These are phyloP conservation scores for Greenwoodochromis staneri DNA, from an alignment of 2,113 vertebrate species.

Conservation along the genomic window DNA sequence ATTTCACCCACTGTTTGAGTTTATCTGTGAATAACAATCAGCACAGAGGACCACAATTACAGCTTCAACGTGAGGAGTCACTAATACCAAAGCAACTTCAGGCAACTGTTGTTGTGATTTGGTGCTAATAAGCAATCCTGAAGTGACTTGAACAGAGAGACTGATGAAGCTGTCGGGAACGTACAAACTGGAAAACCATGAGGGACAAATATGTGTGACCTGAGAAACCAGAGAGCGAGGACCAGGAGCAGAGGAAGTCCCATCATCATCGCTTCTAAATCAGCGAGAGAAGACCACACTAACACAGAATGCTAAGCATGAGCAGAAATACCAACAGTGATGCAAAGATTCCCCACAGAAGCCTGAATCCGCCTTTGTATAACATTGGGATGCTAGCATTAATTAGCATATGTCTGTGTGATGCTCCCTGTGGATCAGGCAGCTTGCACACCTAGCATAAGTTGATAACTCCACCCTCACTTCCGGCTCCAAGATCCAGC, in stretches of 20 bases:
- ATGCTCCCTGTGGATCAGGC: not conserved
- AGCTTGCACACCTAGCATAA: not conserved
- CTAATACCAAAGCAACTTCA: not conserved
- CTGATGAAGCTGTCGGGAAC: not conserved
- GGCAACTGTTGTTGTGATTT: not conserved
- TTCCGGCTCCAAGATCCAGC: not conserved
- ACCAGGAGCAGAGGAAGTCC: not conserved
- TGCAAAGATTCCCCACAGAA: not conserved
- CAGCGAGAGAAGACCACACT: not conserved
- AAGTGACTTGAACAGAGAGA: not conserved
- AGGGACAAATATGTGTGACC: not conserved
- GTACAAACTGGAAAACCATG: not conserved
- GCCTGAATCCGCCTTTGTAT: not conserved
- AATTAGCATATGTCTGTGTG: not conserved
- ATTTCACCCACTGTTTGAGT: not conserved
- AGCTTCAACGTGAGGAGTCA: not conserved
- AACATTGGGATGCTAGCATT: not conserved
- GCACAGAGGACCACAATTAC: not conserved
- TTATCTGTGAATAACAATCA: not conserved
- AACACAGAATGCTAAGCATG: not conserved
- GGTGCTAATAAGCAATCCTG: not conserved
- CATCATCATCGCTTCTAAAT: not conserved
- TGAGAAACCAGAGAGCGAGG: not conserved
- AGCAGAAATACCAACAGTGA: not conserved
- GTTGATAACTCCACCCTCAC: not conserved